These are phyloP conservation scores for Drosophila pallidifrons DNA, from an alignment of 1,140 invertebrate species.

Conservation along the genomic window DNA sequence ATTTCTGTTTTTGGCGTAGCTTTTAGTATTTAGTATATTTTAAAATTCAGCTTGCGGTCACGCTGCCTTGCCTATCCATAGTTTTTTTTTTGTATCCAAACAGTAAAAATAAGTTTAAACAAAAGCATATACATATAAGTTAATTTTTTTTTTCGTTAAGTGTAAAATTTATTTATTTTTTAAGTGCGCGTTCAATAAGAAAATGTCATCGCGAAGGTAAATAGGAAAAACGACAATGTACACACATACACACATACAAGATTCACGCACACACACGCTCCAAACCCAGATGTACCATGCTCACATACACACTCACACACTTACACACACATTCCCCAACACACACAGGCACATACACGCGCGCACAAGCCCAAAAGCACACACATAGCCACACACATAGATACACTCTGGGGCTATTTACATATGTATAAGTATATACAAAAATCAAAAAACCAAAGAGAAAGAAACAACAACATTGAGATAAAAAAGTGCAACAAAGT, in stretches of 20 bases:
- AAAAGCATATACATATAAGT: constrained; percentile 76
- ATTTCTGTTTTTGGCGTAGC: neutral
- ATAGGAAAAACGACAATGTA: constrained; percentile 75
- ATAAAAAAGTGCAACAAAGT: constrained; percentile 77
- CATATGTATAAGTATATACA: constrained; percentile 79
- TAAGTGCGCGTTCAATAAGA: constrained; percentile 80
- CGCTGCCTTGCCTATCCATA: constrained; percentile 56
- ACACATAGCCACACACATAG: constrained; percentile 34
- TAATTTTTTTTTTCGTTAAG: constrained; percentile 79
- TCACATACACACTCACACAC: constrained; percentile 12
- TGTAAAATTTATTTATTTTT: constrained; percentile 79
- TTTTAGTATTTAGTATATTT: neutral
- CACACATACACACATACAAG: constrained; percentile 38
- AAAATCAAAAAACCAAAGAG: constrained; percentile 47
- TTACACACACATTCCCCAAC: constrained; percentile 17
- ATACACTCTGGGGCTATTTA: constrained; percentile 73
- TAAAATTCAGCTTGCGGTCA: constrained; percentile 1
- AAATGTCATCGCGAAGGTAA: constrained; percentile 82
- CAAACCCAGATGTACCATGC: constrained; percentile 36
- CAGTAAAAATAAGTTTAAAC: constrained; percentile 75
- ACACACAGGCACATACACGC: constrained; percentile 9
- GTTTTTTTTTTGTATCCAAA: constrained; percentile 78
- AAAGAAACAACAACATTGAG: constrained; percentile 60
- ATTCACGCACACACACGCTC: constrained; percentile 13
- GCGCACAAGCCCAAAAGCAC: constrained; percentile 10